Base-by-base conservation (phyloP, 2,113 vertebrate genomes). In the Nesoenas mayeri region DNA sequence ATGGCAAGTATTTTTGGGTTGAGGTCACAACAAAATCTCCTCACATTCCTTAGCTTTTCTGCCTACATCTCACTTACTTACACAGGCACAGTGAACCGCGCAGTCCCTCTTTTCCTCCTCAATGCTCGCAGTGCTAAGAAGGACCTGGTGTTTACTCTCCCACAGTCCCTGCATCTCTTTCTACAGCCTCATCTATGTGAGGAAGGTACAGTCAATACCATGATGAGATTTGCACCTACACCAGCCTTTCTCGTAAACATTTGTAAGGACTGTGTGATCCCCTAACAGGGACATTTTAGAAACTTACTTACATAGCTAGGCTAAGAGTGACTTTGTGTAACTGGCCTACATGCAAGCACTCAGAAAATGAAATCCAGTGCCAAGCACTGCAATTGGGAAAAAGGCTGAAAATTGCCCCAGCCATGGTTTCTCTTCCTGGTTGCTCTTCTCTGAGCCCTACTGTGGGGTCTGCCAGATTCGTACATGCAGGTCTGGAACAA, bases 401-500 rank as follows among this genome's bases (percentile, higher is more conserved):
- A 57, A 34, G 36, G 26, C 5, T 54, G 54, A 77, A 85, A 70
- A 86, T 2, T 15, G 34, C 54, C 29, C 51, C 31, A 48, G 3
- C 5, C 15, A 15, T 22, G 16, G 19, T 62, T 62, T 54, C 42
- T 81, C 32, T 48, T 77, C 4, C n/a, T 81, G 64, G 7, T 11
- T 88, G 38, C n/a, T 79, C 42, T 14, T 15, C 18, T 25, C 38
- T 44, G 42, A 17, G 16, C 42, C 18, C 29, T 61, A 2, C 19
- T 66, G 29, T n/a, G 53, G 26, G 16, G 4, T 77, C 42, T 47
- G 25, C 3, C 60, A 57, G 6, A 4, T 36, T 69, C 69, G 42
- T 22, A 48, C 1, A 0, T 2, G 1, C 11, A 16, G 24, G 11
- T 2, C 25, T 53, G n/a, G 40, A 56, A 4, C 28, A 60, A 57